Evolutionary conservation across 2,113 vertebrate species (phyloP).

Genomic region (Chloropsis hardwickii): DNA sequence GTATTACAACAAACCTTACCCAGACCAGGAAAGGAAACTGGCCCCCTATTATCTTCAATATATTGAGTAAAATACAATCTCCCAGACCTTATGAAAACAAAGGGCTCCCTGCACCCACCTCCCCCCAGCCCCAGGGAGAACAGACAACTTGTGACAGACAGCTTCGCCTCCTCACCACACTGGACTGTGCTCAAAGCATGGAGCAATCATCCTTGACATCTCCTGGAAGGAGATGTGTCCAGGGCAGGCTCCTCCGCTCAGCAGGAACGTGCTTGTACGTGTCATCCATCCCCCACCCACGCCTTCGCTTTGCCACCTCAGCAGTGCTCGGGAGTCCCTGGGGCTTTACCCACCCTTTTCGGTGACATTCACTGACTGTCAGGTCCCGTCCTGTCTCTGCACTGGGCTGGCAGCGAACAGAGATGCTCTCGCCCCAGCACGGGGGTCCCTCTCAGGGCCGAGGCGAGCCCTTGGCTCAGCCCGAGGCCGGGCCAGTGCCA

Average conservation of each 20-base stretch:
- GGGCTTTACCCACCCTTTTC: neutral
- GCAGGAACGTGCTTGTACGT: accelerated
- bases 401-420: accelerated
- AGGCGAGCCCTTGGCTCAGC: neutral
- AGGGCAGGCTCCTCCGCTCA: neutral
- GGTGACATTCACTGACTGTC: neutral
- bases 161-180: neutral
- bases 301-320: neutral
- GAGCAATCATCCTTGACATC: neutral
- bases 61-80: neutral
- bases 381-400: neutral
- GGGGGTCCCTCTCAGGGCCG: accelerated
- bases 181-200: neutral
- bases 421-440: neutral
- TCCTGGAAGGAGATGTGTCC: neutral
- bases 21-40: neutral
- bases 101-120: neutral
- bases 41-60: neutral
- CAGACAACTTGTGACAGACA: neutral
- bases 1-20: neutral
- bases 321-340: neutral
- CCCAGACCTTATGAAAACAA: neutral
- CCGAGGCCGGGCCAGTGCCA: accelerated
- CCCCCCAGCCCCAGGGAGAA: neutral
- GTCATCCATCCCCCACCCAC: neutral